phyloP scores from a whole-genome alignment of 2,113 vertebrate species.

The Muntiacus muntjak region DNA sequence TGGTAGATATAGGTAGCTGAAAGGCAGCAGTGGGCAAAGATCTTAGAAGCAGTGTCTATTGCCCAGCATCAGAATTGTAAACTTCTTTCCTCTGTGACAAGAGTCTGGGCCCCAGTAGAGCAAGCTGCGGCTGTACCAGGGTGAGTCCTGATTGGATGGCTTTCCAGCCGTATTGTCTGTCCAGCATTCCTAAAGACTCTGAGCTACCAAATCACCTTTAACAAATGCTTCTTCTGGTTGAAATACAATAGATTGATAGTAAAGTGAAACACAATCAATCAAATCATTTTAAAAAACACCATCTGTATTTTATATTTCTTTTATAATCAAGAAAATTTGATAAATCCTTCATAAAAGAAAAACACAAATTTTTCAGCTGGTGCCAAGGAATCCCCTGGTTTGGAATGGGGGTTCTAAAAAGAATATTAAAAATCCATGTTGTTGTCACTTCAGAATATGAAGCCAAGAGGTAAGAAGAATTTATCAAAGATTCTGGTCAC shows the following conservation, averaged over 20 bases:
- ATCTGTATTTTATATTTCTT: background rate
- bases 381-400: background rate
- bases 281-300: background rate
- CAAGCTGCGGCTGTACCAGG: background rate
- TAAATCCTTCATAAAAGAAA: background rate
- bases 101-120: background rate
- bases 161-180: background rate
- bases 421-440: background rate
- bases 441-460: background rate
- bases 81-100: background rate
- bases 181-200: background rate
- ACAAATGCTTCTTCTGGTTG: background rate
- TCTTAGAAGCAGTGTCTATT: background rate
- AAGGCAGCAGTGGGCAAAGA: background rate
- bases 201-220: background rate
- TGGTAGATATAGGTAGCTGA: background rate
- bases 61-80: background rate
- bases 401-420: background rate
- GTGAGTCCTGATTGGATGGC: background rate
- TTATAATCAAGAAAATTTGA: constrained; percentile 3
- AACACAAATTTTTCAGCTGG: background rate
- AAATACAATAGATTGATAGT: background rate
- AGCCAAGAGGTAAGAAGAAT: background rate
- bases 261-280: background rate
- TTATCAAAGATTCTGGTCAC: background rate